Evolutionary conservation across 2,888 invertebrate genomes (phyloP).

Genomic region (Oscheius sp.): DNA sequence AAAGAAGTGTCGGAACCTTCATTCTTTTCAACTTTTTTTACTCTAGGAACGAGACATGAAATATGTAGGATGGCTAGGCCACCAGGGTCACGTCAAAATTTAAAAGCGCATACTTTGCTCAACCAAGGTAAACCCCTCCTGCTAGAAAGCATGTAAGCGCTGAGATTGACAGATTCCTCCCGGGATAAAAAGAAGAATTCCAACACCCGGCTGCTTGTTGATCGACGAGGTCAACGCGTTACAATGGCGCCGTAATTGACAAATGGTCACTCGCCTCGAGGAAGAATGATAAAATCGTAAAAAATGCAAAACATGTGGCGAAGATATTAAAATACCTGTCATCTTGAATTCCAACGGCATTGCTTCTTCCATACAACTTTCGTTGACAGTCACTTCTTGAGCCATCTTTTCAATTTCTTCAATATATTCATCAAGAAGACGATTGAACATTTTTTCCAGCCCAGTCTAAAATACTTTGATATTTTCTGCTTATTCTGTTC

Average conservation of each 20-base stretch:
- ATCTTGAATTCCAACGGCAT: conserved; percentile 63
- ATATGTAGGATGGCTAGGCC: no score
- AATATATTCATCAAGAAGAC: conserved; percentile 63
- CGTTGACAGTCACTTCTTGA: conserved; percentile 57
- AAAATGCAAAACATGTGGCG: conserved; percentile 37
- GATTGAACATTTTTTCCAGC: conserved; percentile 57
- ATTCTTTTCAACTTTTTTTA: conserved; percentile 5
- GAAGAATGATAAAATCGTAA: conserved; percentile 6
- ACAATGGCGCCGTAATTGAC: conserved; percentile 14
- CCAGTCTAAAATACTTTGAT: conserved; percentile 38
- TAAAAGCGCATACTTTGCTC: no score
- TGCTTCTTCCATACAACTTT: conserved; percentile 57
- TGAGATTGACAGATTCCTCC: not conserved
- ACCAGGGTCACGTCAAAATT: no score
- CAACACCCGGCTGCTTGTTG: conserved; percentile 14
- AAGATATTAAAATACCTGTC: conserved; percentile 39
- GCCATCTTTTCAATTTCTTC: conserved; percentile 68
- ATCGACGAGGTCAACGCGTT: conserved; percentile 27
- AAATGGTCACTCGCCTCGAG: conserved; percentile 20
- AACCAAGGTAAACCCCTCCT: no score
- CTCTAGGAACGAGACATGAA: not conserved
- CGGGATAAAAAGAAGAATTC: conserved; percentile 2
- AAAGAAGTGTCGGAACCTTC: not conserved
- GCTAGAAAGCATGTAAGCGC: no score
- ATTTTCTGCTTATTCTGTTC: not conserved